Evolutionary conservation across 2,888 invertebrate genomes (phyloP), one percentile per base, ranked within the genome.

Genomic region (Orthonychiurus folsomi): DNA sequence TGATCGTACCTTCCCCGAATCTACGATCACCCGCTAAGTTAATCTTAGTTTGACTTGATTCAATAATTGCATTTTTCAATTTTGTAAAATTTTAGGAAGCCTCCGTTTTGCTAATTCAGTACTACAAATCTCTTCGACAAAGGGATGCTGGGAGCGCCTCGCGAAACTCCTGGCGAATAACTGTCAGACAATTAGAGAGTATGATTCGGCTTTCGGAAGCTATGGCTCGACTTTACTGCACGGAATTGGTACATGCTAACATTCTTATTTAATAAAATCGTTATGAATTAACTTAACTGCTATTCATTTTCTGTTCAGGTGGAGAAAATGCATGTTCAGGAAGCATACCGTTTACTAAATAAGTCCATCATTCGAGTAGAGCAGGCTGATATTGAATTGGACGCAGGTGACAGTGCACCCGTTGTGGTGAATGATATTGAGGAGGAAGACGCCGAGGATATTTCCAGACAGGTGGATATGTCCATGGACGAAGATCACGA

Each of bases 291-390:
- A 47, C 21, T 58, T n/a, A n/a, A n/a, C n/a, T n/a, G n/a, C n/a
- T n/a, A n/a, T n/a, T n/a, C n/a, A n/a, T 12, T 12, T 59, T 24
- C 18, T 24, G 9, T 59, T 21, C 70, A 82, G 81, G 82, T 96
- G 18, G 84, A 85, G 2, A 81, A 85, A 0, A 85, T 85, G 50
- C 97, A 99, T 76, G 97, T 97, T 0, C 86, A 86, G 74, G 96
- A 96, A 79, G 93, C 93, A 0, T 89, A 85, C 77, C 82, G 90
- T 56, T 81, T 99, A 65, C 80, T 99, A 28, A 96, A 94, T 78
- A 95, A 95, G 75, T 95, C 95, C 0, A 95, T 97, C 68, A 93
- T 97, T 70, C 84, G 96, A 50, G 95, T 99, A 21, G 97, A 97
- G 74, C 95, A 96, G 75, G 96, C 97, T 0, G 97, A 99, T 76